Base-by-base conservation (phyloP, 2,113 vertebrate genomes). In the Pardalotus punctatus region DNA sequence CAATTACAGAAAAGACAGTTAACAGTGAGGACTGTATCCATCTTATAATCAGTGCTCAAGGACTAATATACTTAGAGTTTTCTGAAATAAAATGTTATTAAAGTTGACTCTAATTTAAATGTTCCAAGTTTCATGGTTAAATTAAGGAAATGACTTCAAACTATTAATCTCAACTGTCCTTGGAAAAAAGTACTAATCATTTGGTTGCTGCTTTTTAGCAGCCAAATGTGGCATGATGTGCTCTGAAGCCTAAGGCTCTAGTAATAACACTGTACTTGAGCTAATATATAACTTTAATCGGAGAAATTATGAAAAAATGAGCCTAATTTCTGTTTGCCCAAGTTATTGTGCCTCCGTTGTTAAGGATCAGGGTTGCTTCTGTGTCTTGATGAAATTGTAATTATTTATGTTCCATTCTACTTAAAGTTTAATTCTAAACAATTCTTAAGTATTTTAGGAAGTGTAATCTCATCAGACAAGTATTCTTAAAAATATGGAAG, bases 211-310 rank as follows among this genome's bases (percentile, higher is more conserved):
- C 94, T 94, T 95, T 96, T 94, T 96, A 96, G 91, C 90, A 92
- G 86, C 93, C 71, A 61, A 89, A 89, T 47, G 84, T 77, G 84
- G 76, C 24, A 35, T 40, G 67, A 87, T 91, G 73, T 86, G 60
- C 65, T 78, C 45, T 72, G 82, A 88, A 96, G 90, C 96, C 71
- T 84, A 35, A 86, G 84, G 95, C 71, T 95, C 12, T 88, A 70
- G 92, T 91, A 93, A 96, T 85, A 94, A 83, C 76, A 65, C 83
- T 90, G 57, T 82, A 62, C 86, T 97, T 96, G 83, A 96, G 91
- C 73, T 96, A 97, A 97, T 94, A 96, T 80, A 45, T 89, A 82
- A 94, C 84, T 93, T 96, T 92, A 96, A 92, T 97, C 62, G 14
- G 80, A 96, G 93, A 93, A 97, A 96, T 96, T 82, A 94, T 56